Conservation (phyloP, 2,888 invertebrate species). For the Mimumesa dahlbomi region DNA sequence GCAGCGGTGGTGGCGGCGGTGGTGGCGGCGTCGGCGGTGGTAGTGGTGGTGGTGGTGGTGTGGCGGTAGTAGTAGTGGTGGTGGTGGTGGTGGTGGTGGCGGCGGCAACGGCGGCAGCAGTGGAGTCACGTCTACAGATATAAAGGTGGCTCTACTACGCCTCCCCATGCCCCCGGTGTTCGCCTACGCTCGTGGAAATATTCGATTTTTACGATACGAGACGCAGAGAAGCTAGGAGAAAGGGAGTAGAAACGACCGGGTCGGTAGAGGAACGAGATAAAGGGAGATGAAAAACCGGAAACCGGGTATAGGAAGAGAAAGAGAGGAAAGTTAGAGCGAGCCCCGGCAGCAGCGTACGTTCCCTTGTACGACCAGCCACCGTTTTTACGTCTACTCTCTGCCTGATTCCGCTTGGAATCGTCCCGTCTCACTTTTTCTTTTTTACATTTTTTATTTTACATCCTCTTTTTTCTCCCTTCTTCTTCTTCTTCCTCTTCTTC, state of each 20-base stretch:
- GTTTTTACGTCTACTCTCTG: slow-evolving; percentile 55
- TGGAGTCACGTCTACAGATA: slow-evolving; percentile 70
- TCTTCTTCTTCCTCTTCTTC: not conserved
- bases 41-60: too few species aligned
- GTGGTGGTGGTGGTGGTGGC: slow-evolving; percentile 49
- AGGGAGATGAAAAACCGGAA: slow-evolving; percentile 6
- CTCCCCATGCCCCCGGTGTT: slow-evolving; percentile 61
- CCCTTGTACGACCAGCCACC: slow-evolving; percentile 54
- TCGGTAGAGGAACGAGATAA: not conserved
- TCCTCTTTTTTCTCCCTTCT: not conserved
- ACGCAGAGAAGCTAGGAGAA: slow-evolving; percentile 41
- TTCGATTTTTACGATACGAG: slow-evolving; percentile 77
- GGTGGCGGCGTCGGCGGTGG: slow-evolving; percentile 34
- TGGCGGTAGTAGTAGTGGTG: slow-evolving; percentile 47
- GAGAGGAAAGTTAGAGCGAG: slow-evolving; percentile 11
- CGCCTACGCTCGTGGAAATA: slow-evolving; percentile 73
- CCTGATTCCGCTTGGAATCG: slow-evolving; percentile 43
- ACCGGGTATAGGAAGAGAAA: slow-evolving; percentile 2
- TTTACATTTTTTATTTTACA: not conserved
- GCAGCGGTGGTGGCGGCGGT: slow-evolving; percentile 39
- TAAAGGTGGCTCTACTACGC: slow-evolving; percentile 69
- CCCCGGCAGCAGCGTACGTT: slow-evolving; percentile 36
- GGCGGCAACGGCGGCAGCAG: slow-evolving; percentile 43
- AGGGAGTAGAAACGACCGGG: not conserved
- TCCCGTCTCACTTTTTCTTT: slow-evolving; percentile 8